These are phyloP conservation scores for Stichopus chloronotus DNA, from an alignment of 35 echinoderm and acorn worm species.

Conservation along the genomic window DNA sequence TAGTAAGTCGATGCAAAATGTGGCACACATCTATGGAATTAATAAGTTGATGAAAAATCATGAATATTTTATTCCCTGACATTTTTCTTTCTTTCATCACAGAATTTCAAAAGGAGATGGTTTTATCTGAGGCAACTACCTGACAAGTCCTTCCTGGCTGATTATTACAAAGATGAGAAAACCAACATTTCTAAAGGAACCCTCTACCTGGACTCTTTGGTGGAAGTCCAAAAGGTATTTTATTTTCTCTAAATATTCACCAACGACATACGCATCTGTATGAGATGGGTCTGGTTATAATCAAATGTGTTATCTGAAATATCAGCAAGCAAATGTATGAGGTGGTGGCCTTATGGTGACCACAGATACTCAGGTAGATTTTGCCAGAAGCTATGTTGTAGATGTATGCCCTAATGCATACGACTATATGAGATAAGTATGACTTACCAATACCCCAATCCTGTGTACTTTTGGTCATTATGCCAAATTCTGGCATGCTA, in stretches of 20 bases:
- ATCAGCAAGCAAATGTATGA: not conserved
- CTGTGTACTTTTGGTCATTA: no score
- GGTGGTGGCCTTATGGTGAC: not conserved
- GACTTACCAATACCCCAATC: no score
- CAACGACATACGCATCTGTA: not conserved
- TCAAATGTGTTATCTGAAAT: not conserved
- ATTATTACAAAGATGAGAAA: conserved; percentile 94
- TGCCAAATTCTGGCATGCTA: no score
- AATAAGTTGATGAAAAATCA: no score
- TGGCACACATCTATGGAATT: no score
- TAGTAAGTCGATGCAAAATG: no score
- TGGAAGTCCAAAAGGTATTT: conserved; percentile 83
- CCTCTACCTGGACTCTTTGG: conserved; percentile 83
- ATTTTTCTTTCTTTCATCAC: conserved; percentile 10
- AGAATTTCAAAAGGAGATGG: conserved; percentile 95
- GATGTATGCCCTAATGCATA: no score
- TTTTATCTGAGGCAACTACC: conserved; percentile 92
- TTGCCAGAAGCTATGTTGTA: no score
- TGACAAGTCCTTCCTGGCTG: conserved; percentile 88
- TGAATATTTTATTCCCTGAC: no score
- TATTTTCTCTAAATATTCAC: not conserved
- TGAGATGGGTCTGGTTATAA: not conserved
- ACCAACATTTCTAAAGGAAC: conserved; percentile 83
- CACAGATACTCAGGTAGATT: no score
- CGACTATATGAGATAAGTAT: no score